Evolutionary conservation across 1,140 invertebrate genomes (phyloP).

Genomic region (Asbolus verrucosus): DNA sequence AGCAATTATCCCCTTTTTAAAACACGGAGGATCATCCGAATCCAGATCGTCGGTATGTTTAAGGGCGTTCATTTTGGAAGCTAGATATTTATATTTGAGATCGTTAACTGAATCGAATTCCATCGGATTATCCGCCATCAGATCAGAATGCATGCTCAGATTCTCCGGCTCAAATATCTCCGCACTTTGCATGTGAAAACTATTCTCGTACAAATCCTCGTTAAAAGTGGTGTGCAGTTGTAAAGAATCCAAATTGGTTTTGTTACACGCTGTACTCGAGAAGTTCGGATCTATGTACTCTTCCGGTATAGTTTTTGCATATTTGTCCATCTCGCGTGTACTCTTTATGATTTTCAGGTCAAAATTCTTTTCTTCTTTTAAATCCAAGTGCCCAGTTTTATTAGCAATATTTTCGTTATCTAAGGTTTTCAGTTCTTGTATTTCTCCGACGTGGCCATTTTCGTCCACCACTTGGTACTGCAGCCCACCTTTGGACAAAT

Average conservation of each 20-base stretch:
- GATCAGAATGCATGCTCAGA: constrained; percentile 32
- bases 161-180: constrained; percentile 32
- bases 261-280: constrained; percentile 2
- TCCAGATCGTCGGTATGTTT: not conserved
- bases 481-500: constrained; percentile 54
- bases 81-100: constrained; percentile 19
- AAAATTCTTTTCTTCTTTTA: not conserved
- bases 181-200: constrained; percentile 31
- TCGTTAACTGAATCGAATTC: not conserved
- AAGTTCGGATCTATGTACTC: constrained; percentile 19
- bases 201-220: constrained; percentile 17
- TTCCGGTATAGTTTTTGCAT: constrained; percentile 6
- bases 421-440: constrained; percentile 62
- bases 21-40: too few relatives aligned
- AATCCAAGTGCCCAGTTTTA: not conserved
- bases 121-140: constrained; percentile 19
- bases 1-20: too few relatives aligned
- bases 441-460: constrained; percentile 58
- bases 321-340: constrained; percentile 5
- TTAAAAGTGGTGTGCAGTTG: constrained; percentile 10
- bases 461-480: constrained; percentile 61
- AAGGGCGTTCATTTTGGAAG: constrained; percentile 1
- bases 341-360: constrained; percentile 10
- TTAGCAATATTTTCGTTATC: constrained; percentile 56
- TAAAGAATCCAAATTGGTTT: constrained; percentile 4